phyloP scores from a whole-genome alignment of 2,888 invertebrate genomes.

The Parasteatoda lunata region DNA sequence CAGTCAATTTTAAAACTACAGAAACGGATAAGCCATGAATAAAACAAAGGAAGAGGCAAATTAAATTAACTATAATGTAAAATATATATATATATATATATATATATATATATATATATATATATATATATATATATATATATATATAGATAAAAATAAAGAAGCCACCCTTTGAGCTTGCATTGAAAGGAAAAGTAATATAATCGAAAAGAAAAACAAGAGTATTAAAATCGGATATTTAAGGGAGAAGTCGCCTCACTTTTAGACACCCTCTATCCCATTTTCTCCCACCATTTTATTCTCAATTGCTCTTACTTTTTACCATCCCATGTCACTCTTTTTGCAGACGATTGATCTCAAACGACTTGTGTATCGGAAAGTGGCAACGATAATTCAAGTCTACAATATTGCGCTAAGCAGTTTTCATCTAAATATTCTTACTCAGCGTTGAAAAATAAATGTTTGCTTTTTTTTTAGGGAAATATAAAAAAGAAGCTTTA shows the following conservation, averaged over 20 bases:
- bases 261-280: slow-evolving; percentile 19
- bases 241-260: slow-evolving; percentile 41
- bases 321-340: slow-evolving; percentile 8
- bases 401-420: slow-evolving; percentile 45
- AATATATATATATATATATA: too few species aligned
- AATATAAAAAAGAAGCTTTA: too few species aligned
- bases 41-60: too few species aligned
- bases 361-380: slow-evolving; percentile 35
- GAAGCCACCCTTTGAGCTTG: too few species aligned
- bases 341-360: slow-evolving; percentile 52
- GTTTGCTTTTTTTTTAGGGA: too few species aligned
- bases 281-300: not conserved
- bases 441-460: too few species aligned
- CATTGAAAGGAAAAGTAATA: slow-evolving; percentile 3
- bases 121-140: too few species aligned
- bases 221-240: slow-evolving; percentile 41
- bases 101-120: too few species aligned
- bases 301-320: slow-evolving; percentile 7
- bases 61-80: too few species aligned
- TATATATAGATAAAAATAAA: too few species aligned
- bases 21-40: too few species aligned
- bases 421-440: slow-evolving; percentile 4
- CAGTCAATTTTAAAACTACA: too few species aligned
- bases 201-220: slow-evolving; percentile 8
- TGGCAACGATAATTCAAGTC: slow-evolving; percentile 4